Conservation (phyloP, 2,113 vertebrate genomes). For the Glareola pratincola region DNA sequence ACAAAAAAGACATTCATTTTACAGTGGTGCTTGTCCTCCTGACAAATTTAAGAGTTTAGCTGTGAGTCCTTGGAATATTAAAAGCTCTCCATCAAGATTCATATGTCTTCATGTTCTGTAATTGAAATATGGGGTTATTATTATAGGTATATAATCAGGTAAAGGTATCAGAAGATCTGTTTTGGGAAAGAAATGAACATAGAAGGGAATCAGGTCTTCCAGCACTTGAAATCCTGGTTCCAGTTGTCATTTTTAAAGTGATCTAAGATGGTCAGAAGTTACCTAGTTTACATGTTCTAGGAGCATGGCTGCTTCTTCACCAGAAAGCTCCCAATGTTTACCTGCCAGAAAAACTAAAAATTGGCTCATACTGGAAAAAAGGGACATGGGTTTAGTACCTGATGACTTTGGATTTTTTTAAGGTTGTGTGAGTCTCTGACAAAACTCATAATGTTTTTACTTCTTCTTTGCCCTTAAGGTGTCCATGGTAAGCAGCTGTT, state of each 20-base stretch:
- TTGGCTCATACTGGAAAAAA: background rate
- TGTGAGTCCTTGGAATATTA: background rate
- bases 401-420: too few relatives aligned
- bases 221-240: background rate
- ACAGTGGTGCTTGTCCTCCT: background rate
- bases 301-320: background rate
- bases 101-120: background rate
- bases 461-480: background rate
- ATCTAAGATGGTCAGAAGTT: background rate
- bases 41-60: background rate
- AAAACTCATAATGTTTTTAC: background rate
- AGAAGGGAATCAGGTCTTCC: background rate
- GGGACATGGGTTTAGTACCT: background rate
- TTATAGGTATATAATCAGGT: background rate
- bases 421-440: background rate
- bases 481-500: background rate
- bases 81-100: background rate
- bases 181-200: background rate
- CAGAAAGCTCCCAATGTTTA: background rate
- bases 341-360: background rate
- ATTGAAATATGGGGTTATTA: background rate
- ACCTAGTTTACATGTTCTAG: too few relatives aligned
- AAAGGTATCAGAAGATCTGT: background rate
- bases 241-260: background rate
- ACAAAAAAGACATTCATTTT: background rate